Base-by-base conservation (phyloP, 2,888 invertebrate genomes). In the Helleia helle region DNA sequence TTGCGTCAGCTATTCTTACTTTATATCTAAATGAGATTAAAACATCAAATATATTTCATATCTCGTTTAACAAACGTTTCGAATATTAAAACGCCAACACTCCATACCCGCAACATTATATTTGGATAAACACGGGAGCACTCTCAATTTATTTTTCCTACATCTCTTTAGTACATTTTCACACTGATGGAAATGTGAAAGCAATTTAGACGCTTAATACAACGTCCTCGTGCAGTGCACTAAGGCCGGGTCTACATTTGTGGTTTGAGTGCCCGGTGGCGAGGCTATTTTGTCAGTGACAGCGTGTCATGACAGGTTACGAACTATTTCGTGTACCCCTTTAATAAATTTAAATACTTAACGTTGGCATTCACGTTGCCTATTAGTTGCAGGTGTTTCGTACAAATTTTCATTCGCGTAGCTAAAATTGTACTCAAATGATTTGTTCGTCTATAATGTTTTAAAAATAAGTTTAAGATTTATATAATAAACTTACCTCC, bases 261-360 rank as follows among this genome's bases (percentile, higher is more conserved):
- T 48, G 60, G 56, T 45, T 51, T 56, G 12, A 50, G 38, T 36
- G 34, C 42, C 40, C 43, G 30, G 41, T 43, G 43, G 38, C 25
- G 36, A 52, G 54, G 59, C 51, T 55, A 55, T 59, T 58, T 59
- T 59, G 58, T 59, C 58, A 59, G 54, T 54, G 50, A 39, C 54
- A 50, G 55, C 47, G 24, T 42, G 30, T 22, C 36, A 29, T 37
- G 36, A 41, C 41, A 29, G 29, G 29, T 28, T 12, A 34, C 34
- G 7, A 34, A 34, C 34, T 34, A 34, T 18, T 34, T 8, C 3
- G 7, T 8, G 12, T 22, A n/a, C n/a, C n/a, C n/a, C n/a, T n/a
- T n/a, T n/a, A n/a, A n/a, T n/a, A n/a, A n/a, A n/a, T n/a, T n/a
- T n/a, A n/a, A n/a, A n/a, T n/a, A n/a, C n/a, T n/a, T n/a, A n/a